Evolutionary conservation across 2,797 vertebrate genomes (phyloP).

Genomic region (Nasua narica): DNA sequence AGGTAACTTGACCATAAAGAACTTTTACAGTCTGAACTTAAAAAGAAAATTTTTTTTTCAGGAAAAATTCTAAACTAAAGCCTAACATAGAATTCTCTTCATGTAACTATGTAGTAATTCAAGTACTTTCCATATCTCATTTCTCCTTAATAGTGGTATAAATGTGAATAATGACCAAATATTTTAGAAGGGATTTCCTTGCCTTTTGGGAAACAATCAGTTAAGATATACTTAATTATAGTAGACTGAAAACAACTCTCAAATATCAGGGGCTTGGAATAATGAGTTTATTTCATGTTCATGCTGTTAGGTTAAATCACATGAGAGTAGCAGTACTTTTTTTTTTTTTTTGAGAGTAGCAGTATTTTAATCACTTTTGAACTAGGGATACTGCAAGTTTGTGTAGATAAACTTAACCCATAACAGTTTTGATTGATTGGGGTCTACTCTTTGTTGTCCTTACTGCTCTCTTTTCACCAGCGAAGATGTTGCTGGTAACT

Average conservation of each 20-base stretch:
- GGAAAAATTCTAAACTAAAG: conserved; percentile 18
- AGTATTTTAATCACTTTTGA: not conserved
- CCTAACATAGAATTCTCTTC: not conserved
- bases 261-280: not conserved
- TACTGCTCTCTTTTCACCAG: not conserved
- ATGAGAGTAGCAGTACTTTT: not conserved
- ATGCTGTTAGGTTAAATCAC: not conserved
- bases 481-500: not conserved
- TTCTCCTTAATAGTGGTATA: not conserved
- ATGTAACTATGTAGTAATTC: not conserved
- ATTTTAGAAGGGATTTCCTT: not conserved
- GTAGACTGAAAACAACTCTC: conserved; percentile 62
- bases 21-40: not conserved
- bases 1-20: not conserved
- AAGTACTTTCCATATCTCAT: not conserved
- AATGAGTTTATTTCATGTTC: not conserved
- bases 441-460: not conserved
- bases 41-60: not conserved
- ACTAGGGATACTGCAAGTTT: not conserved
- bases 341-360: too few species aligned
- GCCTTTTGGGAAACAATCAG: not conserved
- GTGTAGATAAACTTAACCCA: not conserved
- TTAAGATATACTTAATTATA: not conserved
- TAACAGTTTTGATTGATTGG: not conserved
- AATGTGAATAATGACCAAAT: not conserved